Conservation (phyloP, 1,140 invertebrate species). For the Metaphire vulgaris region DNA sequence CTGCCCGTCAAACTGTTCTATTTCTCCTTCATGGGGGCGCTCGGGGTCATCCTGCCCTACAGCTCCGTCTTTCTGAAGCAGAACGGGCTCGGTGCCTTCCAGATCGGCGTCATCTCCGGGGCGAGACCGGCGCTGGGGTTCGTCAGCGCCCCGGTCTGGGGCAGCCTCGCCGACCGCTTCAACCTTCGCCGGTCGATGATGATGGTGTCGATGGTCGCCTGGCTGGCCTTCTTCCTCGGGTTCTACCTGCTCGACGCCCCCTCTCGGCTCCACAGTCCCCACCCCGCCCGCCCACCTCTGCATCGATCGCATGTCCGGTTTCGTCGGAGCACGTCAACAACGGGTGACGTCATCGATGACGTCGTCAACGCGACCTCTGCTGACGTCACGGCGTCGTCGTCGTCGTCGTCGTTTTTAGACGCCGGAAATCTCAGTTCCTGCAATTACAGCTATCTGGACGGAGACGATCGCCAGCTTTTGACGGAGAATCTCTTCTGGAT, state of each 20-base stretch:
- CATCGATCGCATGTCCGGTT: neutral
- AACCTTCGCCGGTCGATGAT: conserved; percentile 15
- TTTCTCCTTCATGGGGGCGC: conserved; percentile 22
- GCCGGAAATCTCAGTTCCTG: neutral
- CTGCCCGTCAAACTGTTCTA: conserved; percentile 25
- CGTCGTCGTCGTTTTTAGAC: neutral
- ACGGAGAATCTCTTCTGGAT: conserved; percentile 6
- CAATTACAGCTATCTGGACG: neutral
- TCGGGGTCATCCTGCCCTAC: conserved; percentile 18
- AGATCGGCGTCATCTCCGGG: conserved; percentile 27
- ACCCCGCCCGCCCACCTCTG: neutral
- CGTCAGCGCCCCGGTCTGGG: conserved; percentile 25
- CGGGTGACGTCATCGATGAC: neutral
- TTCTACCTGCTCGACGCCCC: conserved; percentile 7
- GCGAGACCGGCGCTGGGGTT: conserved; percentile 27
- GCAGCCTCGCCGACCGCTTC: conserved; percentile 23
- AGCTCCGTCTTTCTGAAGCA: conserved; percentile 27
- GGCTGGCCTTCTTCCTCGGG: conserved; percentile 17
- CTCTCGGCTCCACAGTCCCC: neutral
- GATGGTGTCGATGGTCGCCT: conserved; percentile 12
- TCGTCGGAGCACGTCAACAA: neutral
- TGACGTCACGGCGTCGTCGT: neutral
- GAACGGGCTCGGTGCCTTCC: conserved; percentile 19
- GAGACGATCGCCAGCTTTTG: neutral
- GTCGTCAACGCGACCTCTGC: too few relatives aligned